Evolutionary conservation across 2,797 vertebrate species (phyloP).

Genomic region (Typhlichthys subterraneus): DNA sequence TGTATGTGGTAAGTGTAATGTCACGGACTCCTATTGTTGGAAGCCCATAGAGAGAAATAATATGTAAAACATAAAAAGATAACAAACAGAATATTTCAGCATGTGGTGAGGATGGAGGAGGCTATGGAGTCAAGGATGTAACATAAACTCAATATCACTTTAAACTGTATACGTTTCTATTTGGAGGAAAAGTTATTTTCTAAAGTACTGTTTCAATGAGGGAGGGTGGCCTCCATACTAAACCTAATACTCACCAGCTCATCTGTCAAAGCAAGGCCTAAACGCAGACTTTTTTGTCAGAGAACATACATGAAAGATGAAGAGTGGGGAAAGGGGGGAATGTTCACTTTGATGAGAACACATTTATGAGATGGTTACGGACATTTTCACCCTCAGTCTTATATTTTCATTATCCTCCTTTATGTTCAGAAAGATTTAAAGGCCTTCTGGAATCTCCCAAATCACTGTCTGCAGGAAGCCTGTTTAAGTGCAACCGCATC

Average conservation of each 20-base stretch:
- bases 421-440: slow-evolving; percentile 45
- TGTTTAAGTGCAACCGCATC: slow-evolving; percentile 52
- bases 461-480: slow-evolving; percentile 50
- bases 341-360: slow-evolving; percentile 65
- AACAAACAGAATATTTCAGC: no score
- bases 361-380: slow-evolving; percentile 43
- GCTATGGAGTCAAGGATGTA: no score
- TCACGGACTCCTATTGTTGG: no score
- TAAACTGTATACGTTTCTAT: not conserved
- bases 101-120: no score
- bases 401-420: slow-evolving; percentile 51
- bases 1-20: no score
- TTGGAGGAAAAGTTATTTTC: slow-evolving; percentile 32
- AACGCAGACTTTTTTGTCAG: slow-evolving; percentile 56
- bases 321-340: slow-evolving; percentile 39
- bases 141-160: no score
- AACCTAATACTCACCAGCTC: slow-evolving; percentile 59
- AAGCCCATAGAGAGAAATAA: no score
- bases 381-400: slow-evolving; percentile 27
- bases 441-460: slow-evolving; percentile 59
- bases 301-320: slow-evolving; percentile 68
- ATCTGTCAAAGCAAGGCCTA: slow-evolving; percentile 54
- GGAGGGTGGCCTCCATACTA: slow-evolving; percentile 42
- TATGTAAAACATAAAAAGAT: no score
- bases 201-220: slow-evolving; percentile 46